phyloP scores from a whole-genome alignment of 92 coral and sea anemone species.

The Epizoanthus ramosus region DNA sequence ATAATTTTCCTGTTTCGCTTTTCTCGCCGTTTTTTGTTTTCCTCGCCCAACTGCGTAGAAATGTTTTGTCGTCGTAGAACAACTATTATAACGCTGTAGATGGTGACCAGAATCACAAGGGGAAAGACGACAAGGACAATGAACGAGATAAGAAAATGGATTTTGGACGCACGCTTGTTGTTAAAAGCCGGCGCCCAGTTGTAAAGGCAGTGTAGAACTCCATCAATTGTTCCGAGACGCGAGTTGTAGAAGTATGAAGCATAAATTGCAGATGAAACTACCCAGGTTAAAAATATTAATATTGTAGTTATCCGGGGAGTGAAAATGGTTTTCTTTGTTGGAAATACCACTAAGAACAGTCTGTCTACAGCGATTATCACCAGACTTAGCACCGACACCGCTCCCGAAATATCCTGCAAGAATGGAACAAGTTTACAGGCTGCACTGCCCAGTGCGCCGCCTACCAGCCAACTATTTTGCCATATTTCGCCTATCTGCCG shows the following conservation, averaged over 20 bases:
- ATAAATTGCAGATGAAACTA: conserved; percentile 16
- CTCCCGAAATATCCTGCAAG: conserved; percentile 30
- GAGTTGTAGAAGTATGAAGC: conserved; percentile 29
- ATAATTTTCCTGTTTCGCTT: conserved; percentile 24
- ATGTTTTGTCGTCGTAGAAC: conserved; percentile 5
- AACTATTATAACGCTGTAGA: conserved; percentile 18
- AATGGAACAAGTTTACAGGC: conserved; percentile 28
- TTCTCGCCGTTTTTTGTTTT: conserved; percentile 9
- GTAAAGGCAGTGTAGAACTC: not conserved
- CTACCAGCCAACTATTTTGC: conserved; percentile 7
- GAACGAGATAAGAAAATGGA: conserved; percentile 24
- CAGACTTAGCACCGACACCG: conserved; percentile 36
- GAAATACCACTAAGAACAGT: not conserved
- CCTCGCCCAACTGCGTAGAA: not conserved
- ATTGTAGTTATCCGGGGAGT: not conserved
- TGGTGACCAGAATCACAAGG: not conserved
- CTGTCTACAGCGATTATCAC: conserved; percentile 28
- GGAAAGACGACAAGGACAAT: not conserved
- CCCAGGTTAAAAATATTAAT: conserved; percentile 15
- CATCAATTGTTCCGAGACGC: conserved; percentile 2
- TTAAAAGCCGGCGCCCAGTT: conserved; percentile 36
- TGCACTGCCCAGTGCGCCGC: conserved; percentile 5
- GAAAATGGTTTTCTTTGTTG: conserved; percentile 19
- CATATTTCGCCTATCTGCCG: conserved; percentile 22
- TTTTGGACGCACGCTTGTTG: conserved; percentile 17